Conservation (phyloP, 1,140 invertebrate genomes). For the Anadara kagoshimensis region DNA sequence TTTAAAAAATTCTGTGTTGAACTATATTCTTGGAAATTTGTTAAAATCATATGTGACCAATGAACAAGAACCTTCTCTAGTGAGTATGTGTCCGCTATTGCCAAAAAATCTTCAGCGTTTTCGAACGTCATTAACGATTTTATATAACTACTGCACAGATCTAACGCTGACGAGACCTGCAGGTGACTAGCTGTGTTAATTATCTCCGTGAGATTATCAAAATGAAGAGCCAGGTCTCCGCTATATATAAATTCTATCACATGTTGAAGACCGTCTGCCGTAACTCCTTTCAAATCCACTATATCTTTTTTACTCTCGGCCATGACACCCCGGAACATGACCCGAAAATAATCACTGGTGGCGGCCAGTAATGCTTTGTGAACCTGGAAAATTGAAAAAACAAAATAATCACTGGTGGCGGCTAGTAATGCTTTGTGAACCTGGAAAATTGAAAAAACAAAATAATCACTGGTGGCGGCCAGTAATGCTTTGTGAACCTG, state of each 20-base stretch:
- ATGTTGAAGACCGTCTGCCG: conserved; percentile 83
- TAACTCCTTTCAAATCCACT: conserved; percentile 87
- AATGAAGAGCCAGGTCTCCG: conserved; percentile 75
- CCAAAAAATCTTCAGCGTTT: conserved; percentile 68
- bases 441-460: background rate
- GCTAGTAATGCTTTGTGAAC: background rate
- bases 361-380: conserved; percentile 69
- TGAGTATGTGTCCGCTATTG: conserved; percentile 70
- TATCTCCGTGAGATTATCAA: conserved; percentile 69
- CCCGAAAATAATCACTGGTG: conserved; percentile 71
- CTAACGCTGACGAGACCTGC: conserved; percentile 66
- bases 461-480: background rate
- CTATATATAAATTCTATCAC: conserved; percentile 94
- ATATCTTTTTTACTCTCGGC: conserved; percentile 78
- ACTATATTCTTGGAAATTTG: conserved; percentile 67
- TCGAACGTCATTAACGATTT: conserved; percentile 67
- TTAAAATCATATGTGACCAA: conserved; percentile 67
- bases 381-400: conserved; percentile 53
- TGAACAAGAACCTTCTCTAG: conserved; percentile 63
- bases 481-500: background rate
- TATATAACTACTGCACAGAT: conserved; percentile 70
- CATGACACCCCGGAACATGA: conserved; percentile 71
- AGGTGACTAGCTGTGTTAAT: conserved; percentile 72
- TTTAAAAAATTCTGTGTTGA: conserved; percentile 65
- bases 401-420: no score